Base-by-base conservation (phyloP, 2,888 invertebrate genomes). In the Drosophila tanythrix region DNA sequence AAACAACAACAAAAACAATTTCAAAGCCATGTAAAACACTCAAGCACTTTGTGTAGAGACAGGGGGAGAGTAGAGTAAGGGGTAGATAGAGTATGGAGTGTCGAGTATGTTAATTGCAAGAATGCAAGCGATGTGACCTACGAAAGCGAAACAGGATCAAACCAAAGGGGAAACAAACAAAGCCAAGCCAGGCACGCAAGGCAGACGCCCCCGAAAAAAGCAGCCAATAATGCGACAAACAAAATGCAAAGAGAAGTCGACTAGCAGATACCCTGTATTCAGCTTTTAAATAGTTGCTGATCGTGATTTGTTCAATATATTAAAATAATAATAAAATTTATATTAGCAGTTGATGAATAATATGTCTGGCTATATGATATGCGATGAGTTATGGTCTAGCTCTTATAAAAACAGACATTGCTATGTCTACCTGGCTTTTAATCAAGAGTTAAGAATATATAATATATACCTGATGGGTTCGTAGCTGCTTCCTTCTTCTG, bases 51-150 rank as follows among this genome's bases (percentile, higher is more conserved):
- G 46, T 21, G 7, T 2, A 21, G 21, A 15, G 13, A 43, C 21
- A 13, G 7, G 43, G n/a, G 1, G 21, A 21, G 59, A 78, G 57
- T 55, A 52, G 31, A 33, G 31, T 10, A 33, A 3, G 31, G 13
- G 13, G 31, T 21, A 38, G 21, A n/a, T 52, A 33, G 40, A 61
- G 40, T 18, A 40, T 66, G 3, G 80, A 71, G 87, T 84, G 85
- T 79, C 71, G 84, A 79, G 85, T 79, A 83, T 76, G 87, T 77
- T 81, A 83, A 88, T 83, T 79, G 81, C 73, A 64, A 63, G 83
- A 74, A 88, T 84, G 83, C 83, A 76, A 78, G 53, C 71, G 68
- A 87, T 87, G 87, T 70, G 88, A 82, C 79, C 79, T 68, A 63
- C 51, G 31, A 48, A 27, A 43, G 31, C 57, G 27, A 57, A 68